phyloP scores from a whole-genome alignment of 2,888 invertebrate genomes.

The Macrophya alboannulata region DNA sequence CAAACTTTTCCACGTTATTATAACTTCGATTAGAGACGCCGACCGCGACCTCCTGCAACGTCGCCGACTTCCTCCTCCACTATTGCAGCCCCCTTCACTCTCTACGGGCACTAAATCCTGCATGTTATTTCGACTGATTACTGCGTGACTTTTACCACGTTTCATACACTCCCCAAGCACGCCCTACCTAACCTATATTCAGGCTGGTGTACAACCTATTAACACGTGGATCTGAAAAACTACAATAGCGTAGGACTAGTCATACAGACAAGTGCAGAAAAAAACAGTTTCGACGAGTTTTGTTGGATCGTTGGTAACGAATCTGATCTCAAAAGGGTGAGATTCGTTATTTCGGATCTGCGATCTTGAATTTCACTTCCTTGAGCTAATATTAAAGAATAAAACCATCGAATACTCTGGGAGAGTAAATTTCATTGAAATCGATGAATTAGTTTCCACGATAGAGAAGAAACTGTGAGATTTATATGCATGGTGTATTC shows the following conservation, averaged over 20 bases:
- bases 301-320: background rate
- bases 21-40: constrained; percentile 19
- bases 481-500: background rate
- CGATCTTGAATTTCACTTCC: background rate
- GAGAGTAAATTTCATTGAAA: background rate
- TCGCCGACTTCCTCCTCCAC: constrained; percentile 11
- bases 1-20: constrained; percentile 12
- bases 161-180: constrained; percentile 33
- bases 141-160: constrained; percentile 47
- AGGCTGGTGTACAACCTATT: background rate
- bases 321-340: background rate
- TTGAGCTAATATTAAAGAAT: background rate
- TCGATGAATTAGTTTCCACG: background rate
- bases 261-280: background rate
- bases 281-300: background rate
- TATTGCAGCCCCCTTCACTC: background rate
- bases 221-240: constrained; percentile 41
- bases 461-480: background rate
- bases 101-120: constrained; percentile 26
- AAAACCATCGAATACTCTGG: background rate
- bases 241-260: background rate
- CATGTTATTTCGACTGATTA: constrained; percentile 53
- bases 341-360: background rate
- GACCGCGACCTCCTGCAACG: background rate
- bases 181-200: constrained; percentile 32